These are phyloP conservation scores for Talpa occidentalis DNA, from an alignment of 2,113 vertebrate species.

Conservation along the genomic window DNA sequence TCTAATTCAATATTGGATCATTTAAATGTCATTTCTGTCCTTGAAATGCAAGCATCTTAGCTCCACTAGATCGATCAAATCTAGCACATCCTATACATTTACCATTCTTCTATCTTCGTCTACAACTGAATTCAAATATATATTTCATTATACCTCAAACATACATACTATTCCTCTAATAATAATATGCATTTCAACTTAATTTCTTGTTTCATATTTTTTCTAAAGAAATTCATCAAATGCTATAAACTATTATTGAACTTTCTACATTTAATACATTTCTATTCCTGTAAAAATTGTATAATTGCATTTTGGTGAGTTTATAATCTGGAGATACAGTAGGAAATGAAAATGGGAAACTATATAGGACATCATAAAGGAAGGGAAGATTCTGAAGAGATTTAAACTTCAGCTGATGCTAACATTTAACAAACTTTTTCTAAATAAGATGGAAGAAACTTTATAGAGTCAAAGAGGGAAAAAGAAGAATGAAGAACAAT, in stretches of 20 bases:
- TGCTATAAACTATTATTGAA: background rate
- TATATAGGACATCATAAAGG: background rate
- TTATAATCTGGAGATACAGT: background rate
- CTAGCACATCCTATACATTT: background rate
- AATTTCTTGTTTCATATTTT: no score
- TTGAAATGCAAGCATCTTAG: background rate
- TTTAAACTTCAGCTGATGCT: background rate
- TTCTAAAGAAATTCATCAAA: background rate
- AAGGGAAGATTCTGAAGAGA: background rate
- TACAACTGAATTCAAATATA: background rate
- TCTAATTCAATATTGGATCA: background rate
- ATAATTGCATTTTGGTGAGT: background rate
- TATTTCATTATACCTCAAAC: background rate
- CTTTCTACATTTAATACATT: background rate
- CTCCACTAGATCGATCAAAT: background rate
- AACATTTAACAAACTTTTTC: background rate
- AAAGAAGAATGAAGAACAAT: rapidly evolving
- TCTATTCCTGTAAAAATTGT: background rate
- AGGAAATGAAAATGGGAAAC: background rate
- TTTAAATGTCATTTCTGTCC: background rate
- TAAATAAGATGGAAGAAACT: background rate
- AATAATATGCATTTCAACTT: no score
- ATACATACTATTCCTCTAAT: background rate
- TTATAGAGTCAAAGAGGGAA: background rate
- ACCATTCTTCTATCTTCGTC: background rate